Evolutionary conservation across 2,113 vertebrate genomes (phyloP), one percentile per base, ranked within the genome.

Genomic region (Myotis brandtii): DNA sequence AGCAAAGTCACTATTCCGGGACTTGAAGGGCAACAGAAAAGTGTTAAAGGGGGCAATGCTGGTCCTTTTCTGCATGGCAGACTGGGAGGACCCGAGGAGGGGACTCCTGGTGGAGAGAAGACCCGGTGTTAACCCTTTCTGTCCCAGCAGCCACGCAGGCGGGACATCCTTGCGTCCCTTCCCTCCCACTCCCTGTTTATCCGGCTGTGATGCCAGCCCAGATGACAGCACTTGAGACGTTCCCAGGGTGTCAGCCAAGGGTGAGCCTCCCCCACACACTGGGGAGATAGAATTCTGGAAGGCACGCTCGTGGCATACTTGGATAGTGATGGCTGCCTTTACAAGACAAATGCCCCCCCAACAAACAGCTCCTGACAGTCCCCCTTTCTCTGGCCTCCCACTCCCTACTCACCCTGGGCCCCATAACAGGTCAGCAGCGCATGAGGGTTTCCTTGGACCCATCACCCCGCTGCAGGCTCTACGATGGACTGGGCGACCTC

Each of bases 191-290:
- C 30, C 14, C 46, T 25, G n/a, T 27, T 43, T 23, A 2, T 23
- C 27, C 21, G 1, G 34, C 48, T 48, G 46, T 52, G 94, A 88
- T 86, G 93, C 72, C 9, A 4, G 9, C 10, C 81, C 80, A 93
- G 93, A 79, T 59, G 81, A 86, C 14, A 73, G 43, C 2, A 0
- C 76, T 96, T 79, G 30, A 62, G 84, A 37, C 82, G 94, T 97
- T 97, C 98, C 76, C 97, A 96, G 84, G 79, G 48, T 96, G 97
- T 96, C 97, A 97, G 96, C 97, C 95, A 98, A 94, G 93, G 97
- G 93, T 89, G 89, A 96, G 94, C 97, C 83, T 54, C 96, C 97
- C 96, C 89, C 92, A 62, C 93, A 87, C 93, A 66, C 21, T 77
- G 40, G 84, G 96, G 83, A 85, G 95, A 92, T 32, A 83, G 93